phyloP scores from a whole-genome alignment of 2,888 invertebrate species.

The Orthonevra nobilis region DNA sequence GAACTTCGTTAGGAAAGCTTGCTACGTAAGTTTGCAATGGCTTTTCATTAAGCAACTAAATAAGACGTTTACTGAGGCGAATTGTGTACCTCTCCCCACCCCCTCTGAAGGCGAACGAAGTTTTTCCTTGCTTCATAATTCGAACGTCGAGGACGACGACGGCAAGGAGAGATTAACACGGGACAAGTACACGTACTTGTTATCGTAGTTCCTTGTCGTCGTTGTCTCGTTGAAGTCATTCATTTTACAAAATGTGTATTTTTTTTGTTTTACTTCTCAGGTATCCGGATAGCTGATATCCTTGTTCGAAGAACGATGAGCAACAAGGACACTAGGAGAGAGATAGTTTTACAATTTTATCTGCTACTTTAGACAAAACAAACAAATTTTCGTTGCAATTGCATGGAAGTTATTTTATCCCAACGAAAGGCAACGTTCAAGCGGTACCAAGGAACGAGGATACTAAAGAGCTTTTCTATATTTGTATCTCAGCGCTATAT shows the following conservation, averaged over 20 bases:
- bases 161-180: constrained; percentile 44
- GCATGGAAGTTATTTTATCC: constrained; percentile 45
- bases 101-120: constrained; percentile 22
- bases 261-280: background rate
- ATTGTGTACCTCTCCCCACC: background rate
- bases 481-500: constrained; percentile 55
- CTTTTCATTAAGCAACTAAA: constrained; percentile 64
- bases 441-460: background rate
- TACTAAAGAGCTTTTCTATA: constrained; percentile 54
- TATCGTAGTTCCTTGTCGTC: constrained; percentile 24
- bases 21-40: constrained; percentile 31
- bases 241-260: background rate
- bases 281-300: constrained; percentile 21
- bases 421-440: background rate
- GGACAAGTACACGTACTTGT: constrained; percentile 55
- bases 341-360: constrained; percentile 49
- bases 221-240: constrained; percentile 26
- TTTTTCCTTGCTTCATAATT: constrained; percentile 18
- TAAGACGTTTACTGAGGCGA: constrained; percentile 57
- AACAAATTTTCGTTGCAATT: constrained; percentile 65
- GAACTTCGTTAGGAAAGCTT: too few relatives aligned
- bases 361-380: constrained; percentile 42
- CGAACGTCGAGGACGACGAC: too few relatives aligned
- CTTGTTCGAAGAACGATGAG: constrained; percentile 10
- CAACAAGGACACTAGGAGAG: too few relatives aligned